These are phyloP conservation scores for Gymnocephalus cernua DNA, from an alignment of 2,113 vertebrate species.

Conservation along the genomic window DNA sequence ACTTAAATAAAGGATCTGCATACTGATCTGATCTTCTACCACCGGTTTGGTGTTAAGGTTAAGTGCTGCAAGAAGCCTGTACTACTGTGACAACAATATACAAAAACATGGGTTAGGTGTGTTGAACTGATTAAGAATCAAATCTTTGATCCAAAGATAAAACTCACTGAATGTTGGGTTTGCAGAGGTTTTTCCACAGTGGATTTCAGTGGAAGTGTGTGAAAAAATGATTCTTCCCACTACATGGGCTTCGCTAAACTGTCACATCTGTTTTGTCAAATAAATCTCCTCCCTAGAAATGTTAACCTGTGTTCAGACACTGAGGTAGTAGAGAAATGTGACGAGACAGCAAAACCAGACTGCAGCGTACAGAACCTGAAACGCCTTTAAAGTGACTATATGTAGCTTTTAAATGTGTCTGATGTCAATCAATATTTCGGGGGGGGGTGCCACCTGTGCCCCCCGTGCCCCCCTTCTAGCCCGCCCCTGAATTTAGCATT, in stretches of 20 bases:
- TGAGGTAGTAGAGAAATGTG: background rate
- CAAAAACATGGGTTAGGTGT: background rate
- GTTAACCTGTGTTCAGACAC: background rate
- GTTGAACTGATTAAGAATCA: background rate
- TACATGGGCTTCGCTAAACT: constrained; percentile 3
- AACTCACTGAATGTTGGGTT: background rate
- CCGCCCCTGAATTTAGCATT: too few relatives aligned
- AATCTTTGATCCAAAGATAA: background rate
- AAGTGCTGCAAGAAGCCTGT: background rate
- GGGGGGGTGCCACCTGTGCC: too few relatives aligned
- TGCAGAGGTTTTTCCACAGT: background rate
- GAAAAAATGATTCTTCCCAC: constrained; percentile 42
- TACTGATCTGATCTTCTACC: too few relatives aligned
- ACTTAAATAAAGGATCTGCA: too few relatives aligned
- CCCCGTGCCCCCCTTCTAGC: too few relatives aligned
- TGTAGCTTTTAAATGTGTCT: too few relatives aligned
- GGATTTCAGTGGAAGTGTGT: constrained; percentile 58
- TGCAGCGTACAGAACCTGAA: too few relatives aligned
- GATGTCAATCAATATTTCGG: too few relatives aligned
- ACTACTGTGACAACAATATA: too few relatives aligned
- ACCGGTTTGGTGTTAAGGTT: background rate
- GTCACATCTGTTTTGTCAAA: background rate
- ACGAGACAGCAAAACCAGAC: background rate
- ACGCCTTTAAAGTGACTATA: too few relatives aligned
- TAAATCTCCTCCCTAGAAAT: background rate